Conservation (phyloP, 2,888 invertebrate genomes). For the Hemistola chrysoprasaria region DNA sequence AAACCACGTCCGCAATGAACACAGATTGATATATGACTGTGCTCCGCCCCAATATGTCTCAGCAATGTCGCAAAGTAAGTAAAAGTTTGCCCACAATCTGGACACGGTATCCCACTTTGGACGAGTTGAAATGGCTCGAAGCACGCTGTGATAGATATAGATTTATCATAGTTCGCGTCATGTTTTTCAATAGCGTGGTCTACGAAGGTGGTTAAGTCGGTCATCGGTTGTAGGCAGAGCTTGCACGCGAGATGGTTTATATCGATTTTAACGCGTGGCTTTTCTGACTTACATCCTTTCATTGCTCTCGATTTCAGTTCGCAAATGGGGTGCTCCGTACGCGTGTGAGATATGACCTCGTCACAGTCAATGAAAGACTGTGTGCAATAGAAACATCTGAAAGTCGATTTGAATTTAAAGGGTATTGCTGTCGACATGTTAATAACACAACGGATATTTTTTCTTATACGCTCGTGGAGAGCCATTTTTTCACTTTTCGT, state of each 20-base stretch:
- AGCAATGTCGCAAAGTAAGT: slow-evolving; percentile 62
- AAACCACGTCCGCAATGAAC: slow-evolving; percentile 69
- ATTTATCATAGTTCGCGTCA: slow-evolving; percentile 60
- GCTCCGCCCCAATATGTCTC: slow-evolving; percentile 64
- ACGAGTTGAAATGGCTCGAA: slow-evolving; percentile 61
- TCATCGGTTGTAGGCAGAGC: slow-evolving; percentile 46
- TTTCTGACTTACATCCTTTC: slow-evolving; percentile 65
- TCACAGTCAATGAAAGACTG: slow-evolving; percentile 62
- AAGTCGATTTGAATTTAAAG: slow-evolving; percentile 67
- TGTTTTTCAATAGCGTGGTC: slow-evolving; percentile 62
- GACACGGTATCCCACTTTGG: slow-evolving; percentile 68
- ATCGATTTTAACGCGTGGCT: slow-evolving; percentile 63
- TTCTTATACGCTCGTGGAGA: slow-evolving; percentile 40
- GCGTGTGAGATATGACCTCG: slow-evolving; percentile 58
- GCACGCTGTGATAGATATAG: slow-evolving; percentile 44
- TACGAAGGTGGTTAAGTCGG: slow-evolving; percentile 52
- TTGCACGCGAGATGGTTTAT: slow-evolving; percentile 58
- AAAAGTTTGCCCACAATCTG: slow-evolving; percentile 56
- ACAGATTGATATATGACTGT: slow-evolving; percentile 68
- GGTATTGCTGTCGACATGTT: slow-evolving; percentile 72
- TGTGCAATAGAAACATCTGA: slow-evolving; percentile 67
- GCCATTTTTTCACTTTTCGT: slow-evolving; percentile 27
- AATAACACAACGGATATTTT: slow-evolving; percentile 63
- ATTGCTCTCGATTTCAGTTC: slow-evolving; percentile 63
- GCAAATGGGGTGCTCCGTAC: slow-evolving; percentile 57